Evolutionary conservation across 2,888 invertebrate genomes (phyloP).

Genomic region (Amphiduros pacificus): DNA sequence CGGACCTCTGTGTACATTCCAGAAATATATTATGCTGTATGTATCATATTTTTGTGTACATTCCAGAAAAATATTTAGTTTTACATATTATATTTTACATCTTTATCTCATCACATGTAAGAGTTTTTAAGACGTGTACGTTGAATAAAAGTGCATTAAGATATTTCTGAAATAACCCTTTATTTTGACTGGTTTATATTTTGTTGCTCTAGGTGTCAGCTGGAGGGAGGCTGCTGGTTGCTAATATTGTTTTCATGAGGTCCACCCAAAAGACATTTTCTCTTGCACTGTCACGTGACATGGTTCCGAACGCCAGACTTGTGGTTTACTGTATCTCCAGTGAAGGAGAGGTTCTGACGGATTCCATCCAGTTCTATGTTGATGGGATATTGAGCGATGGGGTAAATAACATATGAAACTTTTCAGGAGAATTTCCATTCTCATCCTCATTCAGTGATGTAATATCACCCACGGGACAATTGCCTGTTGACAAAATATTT

Average conservation of each 20-base stretch:
- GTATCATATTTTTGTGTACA: background rate
- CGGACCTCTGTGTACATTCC: constrained; percentile 87
- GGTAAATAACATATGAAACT: no score
- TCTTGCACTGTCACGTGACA: constrained; percentile 63
- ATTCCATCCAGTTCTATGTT: constrained; percentile 91
- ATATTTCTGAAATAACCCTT: no score
- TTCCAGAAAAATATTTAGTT: background rate
- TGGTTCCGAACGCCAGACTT: constrained; percentile 85
- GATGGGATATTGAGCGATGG: constrained; percentile 76
- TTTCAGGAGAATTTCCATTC: no score
- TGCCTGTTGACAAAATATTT: no score
- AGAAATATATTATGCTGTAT: constrained; percentile 59
- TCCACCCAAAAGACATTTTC: constrained; percentile 61
- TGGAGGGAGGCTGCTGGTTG: constrained; percentile 84
- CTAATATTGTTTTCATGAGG: constrained; percentile 81
- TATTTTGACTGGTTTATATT: no score
- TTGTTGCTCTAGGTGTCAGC: constrained; percentile 72
- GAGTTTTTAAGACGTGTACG: no score
- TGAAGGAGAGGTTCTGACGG: constrained; percentile 74
- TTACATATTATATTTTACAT: no score
- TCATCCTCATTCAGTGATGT: no score
- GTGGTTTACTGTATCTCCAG: constrained; percentile 81
- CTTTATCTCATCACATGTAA: no score
- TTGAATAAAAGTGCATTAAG: no score
- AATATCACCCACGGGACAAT: no score